Conservation (phyloP, 2,113 vertebrate species). For the Scomber colias region DNA sequence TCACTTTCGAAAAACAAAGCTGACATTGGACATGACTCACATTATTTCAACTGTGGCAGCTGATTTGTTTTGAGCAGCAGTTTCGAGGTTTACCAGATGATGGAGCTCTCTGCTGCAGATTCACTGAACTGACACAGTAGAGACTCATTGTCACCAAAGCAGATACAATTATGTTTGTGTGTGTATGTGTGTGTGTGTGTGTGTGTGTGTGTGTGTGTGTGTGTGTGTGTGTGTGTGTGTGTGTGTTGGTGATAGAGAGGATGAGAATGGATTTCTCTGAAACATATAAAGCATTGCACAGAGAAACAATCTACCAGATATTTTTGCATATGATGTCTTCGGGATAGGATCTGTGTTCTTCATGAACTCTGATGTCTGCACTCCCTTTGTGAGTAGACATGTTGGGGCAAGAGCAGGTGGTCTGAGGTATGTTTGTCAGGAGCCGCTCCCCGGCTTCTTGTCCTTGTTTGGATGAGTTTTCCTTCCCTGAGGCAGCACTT, state of each 20-base stretch:
- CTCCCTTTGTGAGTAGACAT: constrained; percentile 13
- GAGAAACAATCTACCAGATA: not conserved
- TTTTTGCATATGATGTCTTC: not conserved
- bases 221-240: not conserved
- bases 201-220: no score
- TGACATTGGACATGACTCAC: no score
- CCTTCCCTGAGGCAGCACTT: constrained; percentile 44
- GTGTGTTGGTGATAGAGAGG: not conserved
- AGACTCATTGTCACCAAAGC: not conserved
- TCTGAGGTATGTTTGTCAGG: constrained; percentile 33
- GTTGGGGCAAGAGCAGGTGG: constrained; percentile 52
- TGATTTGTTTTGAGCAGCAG: not conserved
- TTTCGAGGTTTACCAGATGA: constrained; percentile 17
- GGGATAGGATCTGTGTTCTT: not conserved
- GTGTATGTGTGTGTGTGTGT: no score
- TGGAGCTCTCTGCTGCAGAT: constrained; percentile 43
- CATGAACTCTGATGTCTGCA: not conserved
- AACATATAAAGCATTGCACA: no score
- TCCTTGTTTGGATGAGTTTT: not conserved
- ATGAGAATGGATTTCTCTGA: not conserved
- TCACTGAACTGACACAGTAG: not conserved
- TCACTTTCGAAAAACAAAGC: no score
- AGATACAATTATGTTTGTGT: not conserved
- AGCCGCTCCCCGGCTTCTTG: constrained; percentile 4
- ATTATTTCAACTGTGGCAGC: no score